Evolutionary conservation across 2,888 invertebrate genomes (phyloP), one percentile per base, ranked within the genome.

Genomic region (Sminthurides aquaticus): DNA sequence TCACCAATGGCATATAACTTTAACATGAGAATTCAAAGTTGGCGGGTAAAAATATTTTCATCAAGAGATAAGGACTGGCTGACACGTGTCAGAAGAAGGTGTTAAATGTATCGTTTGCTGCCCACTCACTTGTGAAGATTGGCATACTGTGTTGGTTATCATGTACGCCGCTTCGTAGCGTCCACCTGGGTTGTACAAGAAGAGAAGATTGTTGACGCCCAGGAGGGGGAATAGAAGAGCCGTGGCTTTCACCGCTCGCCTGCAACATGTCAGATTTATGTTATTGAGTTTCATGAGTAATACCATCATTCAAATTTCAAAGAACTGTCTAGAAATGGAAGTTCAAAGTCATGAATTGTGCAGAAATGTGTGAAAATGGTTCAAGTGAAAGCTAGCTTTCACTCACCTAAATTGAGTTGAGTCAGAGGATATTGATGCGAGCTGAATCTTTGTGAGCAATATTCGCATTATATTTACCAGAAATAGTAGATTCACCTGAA

Each of bases 181-280:
- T 52, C 71, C 72, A 18, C 72, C 72, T 1, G 74, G 74, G 57
- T 28, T 74, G 66, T 71, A 70, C 8, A 82, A 77, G 67, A 83
- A 80, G 5, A 83, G 76, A 34, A 83, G 76, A 74, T 83, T 82
- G 2, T 82, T 82, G 62, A 82, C 77, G 24, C 83, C 83, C 20
- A 83, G 77, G 20, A 84, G 76, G 1, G 84, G 84, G 63, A 84
- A 81, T 15, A 84, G 76, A 11, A 84, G 77, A 1, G 80, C 77
- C 0, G 83, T 83, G 0, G 83, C 83, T 75, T 82, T 82, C 54
- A 82, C 80, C 3, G 77, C 77, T 69, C 76, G 73, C 62, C 77
- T 76, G 62, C 3, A 59, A 20, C 24, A 43, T 43, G n/a, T n/a
- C n/a, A n/a, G n/a, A n/a, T n/a, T n/a, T n/a, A n/a, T n/a, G n/a